These are phyloP conservation scores for Ciconia stormi DNA, from an alignment of 2,113 vertebrate genomes.

Conservation along the genomic window DNA sequence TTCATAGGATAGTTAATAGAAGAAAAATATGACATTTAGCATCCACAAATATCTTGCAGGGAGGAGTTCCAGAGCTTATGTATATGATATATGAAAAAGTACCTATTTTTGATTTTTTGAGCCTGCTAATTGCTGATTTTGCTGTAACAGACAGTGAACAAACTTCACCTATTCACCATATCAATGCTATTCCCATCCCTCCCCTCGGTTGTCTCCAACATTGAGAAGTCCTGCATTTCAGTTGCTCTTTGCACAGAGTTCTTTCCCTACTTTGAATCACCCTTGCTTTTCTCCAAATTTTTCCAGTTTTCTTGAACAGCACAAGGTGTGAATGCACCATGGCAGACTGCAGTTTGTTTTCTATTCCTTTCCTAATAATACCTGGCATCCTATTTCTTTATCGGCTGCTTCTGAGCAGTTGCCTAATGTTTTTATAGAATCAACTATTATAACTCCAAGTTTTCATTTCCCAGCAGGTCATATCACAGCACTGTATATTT, in stretches of 20 bases:
- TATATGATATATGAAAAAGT: background rate
- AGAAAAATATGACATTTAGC: background rate
- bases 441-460: background rate
- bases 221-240: background rate
- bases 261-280: background rate
- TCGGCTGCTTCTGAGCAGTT: background rate
- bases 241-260: background rate
- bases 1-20: background rate
- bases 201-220: fast-evolving
- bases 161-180: background rate
- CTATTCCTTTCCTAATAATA: background rate
- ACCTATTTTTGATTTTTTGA: background rate
- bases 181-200: background rate
- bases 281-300: background rate
- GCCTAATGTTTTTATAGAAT: background rate
- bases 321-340: background rate
- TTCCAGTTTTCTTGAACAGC: background rate
- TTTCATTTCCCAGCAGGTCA: background rate
- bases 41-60: background rate
- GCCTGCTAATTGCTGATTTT: background rate
- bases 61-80: background rate
- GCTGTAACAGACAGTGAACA: background rate
- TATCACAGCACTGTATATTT: background rate
- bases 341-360: background rate
- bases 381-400: background rate